Conservation (phyloP, 2,113 vertebrate species). For the Ophiodon elongatus region DNA sequence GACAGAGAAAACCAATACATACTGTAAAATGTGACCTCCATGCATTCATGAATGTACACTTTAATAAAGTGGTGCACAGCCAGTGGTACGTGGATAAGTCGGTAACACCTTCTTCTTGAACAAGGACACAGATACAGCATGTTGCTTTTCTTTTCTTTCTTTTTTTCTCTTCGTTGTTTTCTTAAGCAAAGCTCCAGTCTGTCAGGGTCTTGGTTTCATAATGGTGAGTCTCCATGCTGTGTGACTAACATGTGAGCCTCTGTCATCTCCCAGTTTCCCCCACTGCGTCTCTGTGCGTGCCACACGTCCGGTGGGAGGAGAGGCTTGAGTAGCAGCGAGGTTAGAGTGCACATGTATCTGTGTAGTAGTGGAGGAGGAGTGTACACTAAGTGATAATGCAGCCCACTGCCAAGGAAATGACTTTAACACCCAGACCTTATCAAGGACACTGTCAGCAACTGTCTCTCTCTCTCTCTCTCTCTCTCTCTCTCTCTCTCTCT, state of each 20-base stretch:
- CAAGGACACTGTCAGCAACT: conserved; percentile 70
- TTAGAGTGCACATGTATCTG: conserved; percentile 24
- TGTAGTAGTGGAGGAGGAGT: conserved; percentile 10
- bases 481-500: no score
- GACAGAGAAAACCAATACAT: no score
- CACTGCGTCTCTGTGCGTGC: neutral
- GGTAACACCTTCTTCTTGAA: neutral
- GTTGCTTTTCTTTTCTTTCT: conserved; percentile 1
- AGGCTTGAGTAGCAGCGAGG: no score
- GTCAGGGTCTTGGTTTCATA: conserved; percentile 27
- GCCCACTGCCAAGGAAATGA: conserved; percentile 67
- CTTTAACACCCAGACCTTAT: conserved; percentile 73
- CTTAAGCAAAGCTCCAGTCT: conserved; percentile 26
- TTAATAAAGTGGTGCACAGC: neutral
- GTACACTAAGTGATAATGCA: conserved; percentile 53
- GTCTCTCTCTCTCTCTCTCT: conserved; percentile 29
- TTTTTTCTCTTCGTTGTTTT: conserved; percentile 33
- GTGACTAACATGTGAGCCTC: conserved; percentile 37
- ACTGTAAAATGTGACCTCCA: no score
- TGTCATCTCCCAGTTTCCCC: conserved; percentile 30
- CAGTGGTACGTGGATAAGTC: no score
- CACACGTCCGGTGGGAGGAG: neutral
- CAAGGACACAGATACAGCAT: neutral
- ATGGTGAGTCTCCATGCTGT: conserved; percentile 27
- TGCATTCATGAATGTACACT: no score